Evolutionary conservation across 1,140 invertebrate species (phyloP).

Genomic region (Andricus grossulariae): DNA sequence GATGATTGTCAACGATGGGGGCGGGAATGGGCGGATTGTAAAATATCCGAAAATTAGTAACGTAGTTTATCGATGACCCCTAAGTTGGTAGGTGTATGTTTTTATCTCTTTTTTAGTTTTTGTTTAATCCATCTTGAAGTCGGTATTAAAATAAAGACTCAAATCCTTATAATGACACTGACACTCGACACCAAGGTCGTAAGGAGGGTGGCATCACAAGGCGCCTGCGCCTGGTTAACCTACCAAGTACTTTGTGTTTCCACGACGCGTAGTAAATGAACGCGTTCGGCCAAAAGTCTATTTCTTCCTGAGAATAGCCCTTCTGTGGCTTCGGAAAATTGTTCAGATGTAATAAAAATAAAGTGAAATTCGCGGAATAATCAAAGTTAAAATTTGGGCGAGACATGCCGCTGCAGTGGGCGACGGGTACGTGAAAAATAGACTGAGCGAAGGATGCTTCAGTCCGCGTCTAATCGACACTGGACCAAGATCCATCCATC

Average conservation of each 20-base stretch:
- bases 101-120: too few relatives aligned
- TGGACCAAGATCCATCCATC: conserved; percentile 24
- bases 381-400: background rate
- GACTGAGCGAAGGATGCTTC: conserved; percentile 41
- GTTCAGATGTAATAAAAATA: background rate
- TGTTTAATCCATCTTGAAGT: too few relatives aligned
- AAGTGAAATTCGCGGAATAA: background rate
- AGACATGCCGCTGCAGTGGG: conserved; percentile 20
- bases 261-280: background rate
- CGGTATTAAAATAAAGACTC: too few relatives aligned
- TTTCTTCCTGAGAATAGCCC: background rate
- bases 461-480: conserved; percentile 29
- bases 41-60: too few relatives aligned
- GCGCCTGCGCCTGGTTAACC: conserved; percentile 35
- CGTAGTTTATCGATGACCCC: too few relatives aligned
- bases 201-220: background rate
- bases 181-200: background rate
- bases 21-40: too few relatives aligned
- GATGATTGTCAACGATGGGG: too few relatives aligned
- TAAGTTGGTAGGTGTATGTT: too few relatives aligned
- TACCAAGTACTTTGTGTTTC: background rate
- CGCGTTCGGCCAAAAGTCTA: background rate
- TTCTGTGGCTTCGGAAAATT: background rate
- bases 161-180: too few relatives aligned
- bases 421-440: conserved; percentile 38